Percentiles rank a stretch among this genome's conserved stretches.
Conservation (phyloP, 2,797 vertebrate species). For the Menidia menidia region DNA sequence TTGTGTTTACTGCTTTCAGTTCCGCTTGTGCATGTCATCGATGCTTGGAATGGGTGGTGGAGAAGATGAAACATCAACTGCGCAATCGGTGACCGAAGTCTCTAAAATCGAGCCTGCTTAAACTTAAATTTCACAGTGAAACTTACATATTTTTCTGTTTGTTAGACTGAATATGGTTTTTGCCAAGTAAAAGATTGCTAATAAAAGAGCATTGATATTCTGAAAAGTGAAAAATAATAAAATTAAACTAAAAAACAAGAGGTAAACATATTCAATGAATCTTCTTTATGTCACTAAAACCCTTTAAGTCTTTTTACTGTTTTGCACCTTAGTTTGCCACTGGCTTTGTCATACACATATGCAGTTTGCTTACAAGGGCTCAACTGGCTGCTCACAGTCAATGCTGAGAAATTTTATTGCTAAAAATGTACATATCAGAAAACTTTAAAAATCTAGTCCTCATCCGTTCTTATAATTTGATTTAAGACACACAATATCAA, state of each 20-base stretch:
- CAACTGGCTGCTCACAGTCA: too few species aligned
- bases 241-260: slow-evolving; percentile 8
- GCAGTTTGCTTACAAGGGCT: too few species aligned
- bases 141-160: slow-evolving; percentile 4
- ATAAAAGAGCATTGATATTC: background rate
- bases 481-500: too few species aligned
- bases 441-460: too few species aligned
- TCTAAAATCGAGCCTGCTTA: slow-evolving; percentile 78
- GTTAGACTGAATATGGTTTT: slow-evolving; percentile 53
- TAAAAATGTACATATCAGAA: background rate
- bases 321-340: too few species aligned
- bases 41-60: slow-evolving; percentile 76
- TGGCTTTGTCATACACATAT: too few species aligned
- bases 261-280: background rate
- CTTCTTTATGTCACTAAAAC: background rate
- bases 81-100: slow-evolving; percentile 79
- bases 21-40: slow-evolving; percentile 80
- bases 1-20: slow-evolving; percentile 60
- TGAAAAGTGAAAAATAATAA: slow-evolving; percentile 27
- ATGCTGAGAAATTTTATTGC: background rate
- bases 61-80: slow-evolving; percentile 71
- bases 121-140: background rate
- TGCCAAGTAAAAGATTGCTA: slow-evolving; percentile 22
- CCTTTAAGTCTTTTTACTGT: too few species aligned
- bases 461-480: too few species aligned